Conservation (phyloP, 2,113 vertebrate species). For the Chelonoidis abingdonii region DNA sequence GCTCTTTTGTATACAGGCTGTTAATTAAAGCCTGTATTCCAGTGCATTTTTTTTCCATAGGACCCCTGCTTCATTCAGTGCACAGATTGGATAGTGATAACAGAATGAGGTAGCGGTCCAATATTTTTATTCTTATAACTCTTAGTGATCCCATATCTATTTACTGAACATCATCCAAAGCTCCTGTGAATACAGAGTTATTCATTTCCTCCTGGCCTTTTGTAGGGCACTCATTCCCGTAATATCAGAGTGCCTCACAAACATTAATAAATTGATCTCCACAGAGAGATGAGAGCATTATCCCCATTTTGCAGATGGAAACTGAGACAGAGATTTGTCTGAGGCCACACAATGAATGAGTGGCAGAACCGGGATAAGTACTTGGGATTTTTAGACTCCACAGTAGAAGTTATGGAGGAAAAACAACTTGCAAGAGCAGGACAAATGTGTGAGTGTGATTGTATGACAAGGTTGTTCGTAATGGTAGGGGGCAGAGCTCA, state of each 20-base stretch:
- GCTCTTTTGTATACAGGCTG: neutral
- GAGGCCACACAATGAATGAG: neutral
- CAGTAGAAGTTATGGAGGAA: no score
- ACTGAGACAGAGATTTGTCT: neutral
- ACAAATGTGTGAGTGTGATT: no score
- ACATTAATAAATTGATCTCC: neutral
- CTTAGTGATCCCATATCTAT: neutral
- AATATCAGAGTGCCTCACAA: neutral
- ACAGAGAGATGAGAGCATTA: neutral
- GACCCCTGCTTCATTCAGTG: neutral
- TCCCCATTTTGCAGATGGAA: no score
- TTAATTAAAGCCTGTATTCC: neutral
- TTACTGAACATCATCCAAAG: no score
- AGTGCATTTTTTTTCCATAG: rapidly evolving
- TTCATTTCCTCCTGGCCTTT: neutral
- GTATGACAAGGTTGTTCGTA: no score
- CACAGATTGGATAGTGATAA: neutral
- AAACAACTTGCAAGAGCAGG: no score
- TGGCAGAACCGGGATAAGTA: neutral
- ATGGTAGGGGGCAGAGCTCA: no score
- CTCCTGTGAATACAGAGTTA: neutral
- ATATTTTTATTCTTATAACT: neutral
- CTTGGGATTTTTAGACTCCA: neutral
- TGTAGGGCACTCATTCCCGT: neutral
- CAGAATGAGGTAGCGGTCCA: neutral